Base-by-base conservation (phyloP, 2,888 invertebrate genomes). In the Eledone cirrhosa region DNA sequence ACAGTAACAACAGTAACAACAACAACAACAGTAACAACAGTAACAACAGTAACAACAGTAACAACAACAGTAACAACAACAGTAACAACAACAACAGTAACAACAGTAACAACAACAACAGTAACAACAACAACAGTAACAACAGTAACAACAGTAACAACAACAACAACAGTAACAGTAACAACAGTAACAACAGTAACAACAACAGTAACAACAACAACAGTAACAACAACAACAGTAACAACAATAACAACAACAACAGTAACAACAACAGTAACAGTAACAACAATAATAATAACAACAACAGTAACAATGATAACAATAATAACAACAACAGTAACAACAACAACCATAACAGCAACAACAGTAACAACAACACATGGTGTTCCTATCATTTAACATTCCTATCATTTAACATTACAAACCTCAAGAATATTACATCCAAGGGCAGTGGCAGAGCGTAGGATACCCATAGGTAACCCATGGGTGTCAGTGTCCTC, bases 401-500 rank as follows among this genome's bases (percentile, higher is more conserved):
- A n/a, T 76, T 22, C 7, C 8, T 14, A 27, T 8, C 27, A 24
- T 2, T 29, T 2, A 53, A 8, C 13, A n/a, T 76, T 0, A 41
- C 41, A 41, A 41, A 88, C 88, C 86, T 84, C 83, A 24, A 86
- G 47, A 14, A 84, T 79, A 77, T 84, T 83, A 33, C 79, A 77
- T 7, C 85, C 84, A n/a, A 88, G 81, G 69, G 93, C 92, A 0
- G 91, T 76, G 11, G 93, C 89, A 89, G 94, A 94, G 85, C 92
- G 93, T 4, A 93, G 85, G 13, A 93, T 87, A 1, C 96, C 96
- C 27, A 92, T 89, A 2, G 94, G 83, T 47, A 95, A 82, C n/a
- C 95, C 97, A 88, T 93, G 92, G 82, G 92, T 92, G 91, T 98
- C 97, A 19, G 94, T 93, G 89, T 95, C 94, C 82, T 92, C 92